Conservation (phyloP, 2,888 invertebrate genomes). For the Drosophila ezoana region DNA sequence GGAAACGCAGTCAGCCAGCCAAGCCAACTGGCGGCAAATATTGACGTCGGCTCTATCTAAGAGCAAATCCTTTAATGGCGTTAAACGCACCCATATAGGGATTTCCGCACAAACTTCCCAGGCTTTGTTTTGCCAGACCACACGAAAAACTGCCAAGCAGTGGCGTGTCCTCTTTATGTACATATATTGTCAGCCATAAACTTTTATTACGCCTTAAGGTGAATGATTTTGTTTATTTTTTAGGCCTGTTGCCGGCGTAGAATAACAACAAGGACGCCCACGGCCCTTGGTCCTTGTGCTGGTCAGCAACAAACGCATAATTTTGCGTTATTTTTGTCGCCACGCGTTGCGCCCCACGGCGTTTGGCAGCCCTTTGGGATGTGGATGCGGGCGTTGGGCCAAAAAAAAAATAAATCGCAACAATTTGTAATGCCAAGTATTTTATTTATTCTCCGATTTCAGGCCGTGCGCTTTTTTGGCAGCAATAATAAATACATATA, state of each 20-base stretch:
- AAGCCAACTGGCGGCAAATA: constrained; percentile 63
- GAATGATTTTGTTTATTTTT: constrained; percentile 82
- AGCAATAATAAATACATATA: constrained; percentile 62
- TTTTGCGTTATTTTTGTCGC: constrained; percentile 49
- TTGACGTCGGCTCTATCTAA: constrained; percentile 54
- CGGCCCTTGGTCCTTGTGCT: constrained; percentile 20
- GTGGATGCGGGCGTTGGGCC: constrained; percentile 12
- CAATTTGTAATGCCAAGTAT: constrained; percentile 82
- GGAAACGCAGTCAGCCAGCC: constrained; percentile 57
- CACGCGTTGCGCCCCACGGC: constrained; percentile 51
- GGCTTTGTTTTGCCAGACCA: constrained; percentile 35
- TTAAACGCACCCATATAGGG: constrained; percentile 48
- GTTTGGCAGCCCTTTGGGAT: constrained; percentile 38
- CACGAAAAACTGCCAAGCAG: constrained; percentile 28
- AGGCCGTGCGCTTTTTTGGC: constrained; percentile 20
- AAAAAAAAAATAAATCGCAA: constrained; percentile 65
- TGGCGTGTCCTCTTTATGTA: constrained; percentile 47
- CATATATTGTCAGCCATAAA: constrained; percentile 75
- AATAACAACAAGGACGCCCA: constrained; percentile 30
- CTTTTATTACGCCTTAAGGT: constrained; percentile 82
- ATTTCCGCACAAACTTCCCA: constrained; percentile 33
- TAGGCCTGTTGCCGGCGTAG: constrained; percentile 45
- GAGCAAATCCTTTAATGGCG: constrained; percentile 59
- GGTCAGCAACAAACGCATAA: constrained; percentile 56
- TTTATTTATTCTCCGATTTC: constrained; percentile 72